A percentile compares a stretch with the other conserved stretches of the same genome.
Conservation (phyloP, 2,888 invertebrate genomes). For the Drosophila neoperkinsi region DNA sequence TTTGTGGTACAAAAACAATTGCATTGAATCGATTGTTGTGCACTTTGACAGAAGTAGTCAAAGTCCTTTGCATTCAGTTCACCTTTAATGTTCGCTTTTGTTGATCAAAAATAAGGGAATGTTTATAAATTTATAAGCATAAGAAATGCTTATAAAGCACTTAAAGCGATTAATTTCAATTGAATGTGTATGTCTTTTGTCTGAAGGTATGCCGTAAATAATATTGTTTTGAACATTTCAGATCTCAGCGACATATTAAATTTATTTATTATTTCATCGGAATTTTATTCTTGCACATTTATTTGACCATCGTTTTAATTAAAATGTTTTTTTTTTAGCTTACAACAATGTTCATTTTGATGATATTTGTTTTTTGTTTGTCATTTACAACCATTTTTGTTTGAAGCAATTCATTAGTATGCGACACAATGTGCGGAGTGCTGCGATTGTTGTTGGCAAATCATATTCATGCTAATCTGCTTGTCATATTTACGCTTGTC, state of each 20-base stretch:
- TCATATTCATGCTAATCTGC: conserved; percentile 18
- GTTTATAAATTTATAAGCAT: neutral
- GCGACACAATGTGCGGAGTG: neutral
- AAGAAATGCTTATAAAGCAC: neutral
- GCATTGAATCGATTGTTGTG: neutral
- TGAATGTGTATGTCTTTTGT: neutral
- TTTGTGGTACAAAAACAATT: neutral
- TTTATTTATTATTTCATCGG: neutral
- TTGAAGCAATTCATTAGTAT: neutral
- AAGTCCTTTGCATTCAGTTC: neutral
- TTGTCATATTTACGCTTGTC: conserved; percentile 27
- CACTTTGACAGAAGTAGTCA: neutral
- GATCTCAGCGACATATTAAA: neutral
- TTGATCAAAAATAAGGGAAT: neutral
- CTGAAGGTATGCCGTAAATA: neutral
- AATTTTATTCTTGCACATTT: neutral
- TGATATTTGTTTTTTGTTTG: neutral
- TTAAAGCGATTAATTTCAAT: neutral
- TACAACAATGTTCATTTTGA: neutral
- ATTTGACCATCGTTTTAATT: neutral
- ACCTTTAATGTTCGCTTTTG: neutral
- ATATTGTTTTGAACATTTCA: neutral
- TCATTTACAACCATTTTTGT: neutral
- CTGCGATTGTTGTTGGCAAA: neutral
- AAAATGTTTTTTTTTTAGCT: neutral